Base-by-base conservation (phyloP, 1,140 invertebrate genomes). In the Meloidogyne hapla region DNA sequence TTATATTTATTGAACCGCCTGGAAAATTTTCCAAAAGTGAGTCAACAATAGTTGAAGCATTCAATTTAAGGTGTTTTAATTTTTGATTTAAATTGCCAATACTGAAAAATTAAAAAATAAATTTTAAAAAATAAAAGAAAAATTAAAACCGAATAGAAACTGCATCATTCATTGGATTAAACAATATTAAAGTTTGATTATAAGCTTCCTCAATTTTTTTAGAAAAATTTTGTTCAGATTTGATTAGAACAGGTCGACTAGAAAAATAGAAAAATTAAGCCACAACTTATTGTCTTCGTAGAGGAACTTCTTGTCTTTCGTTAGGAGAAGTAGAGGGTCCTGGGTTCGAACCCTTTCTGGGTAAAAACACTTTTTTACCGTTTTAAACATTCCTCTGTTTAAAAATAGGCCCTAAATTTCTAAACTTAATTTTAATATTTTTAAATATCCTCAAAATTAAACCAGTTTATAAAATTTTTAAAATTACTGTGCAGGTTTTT, bases 61-160 rank as follows among this genome's bases (percentile, higher is more conserved):
- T 82, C 26, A 56, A 48, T 10, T 25, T 26, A 9, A 82, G 66
- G 25, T 83, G 26, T 13, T 38, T 45, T n/a, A 28, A 28, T 28
- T 40, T 42, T 56, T 82, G 81, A 6, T 56, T 25, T 38, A 77
- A 25, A 74, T 82, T 79, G 10, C 81, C 81, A 76, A 82, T 78
- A 25, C 82, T 73, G 40, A 62, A 67, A 84, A 21, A 1, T 40
- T 45, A 3, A 33, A 56, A n/a, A 26, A n/a, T 13, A 33, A 33
- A 6, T 33, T 33, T 8, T 33, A 6, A 33, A 33, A 33, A 33
- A 33, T 33, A 6, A 2, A 33, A 33, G 9, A 48, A 48, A 48
- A 48, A 48, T 18, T 15, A n/a, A 21, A 26, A 75, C 61, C 40
- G 33, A 21, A 45, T 26, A 23, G 48, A 23, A 33, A 78, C 26